These are phyloP conservation scores for Styela clava DNA, from an alignment of 23 tunicate species.

Conservation along the genomic window DNA sequence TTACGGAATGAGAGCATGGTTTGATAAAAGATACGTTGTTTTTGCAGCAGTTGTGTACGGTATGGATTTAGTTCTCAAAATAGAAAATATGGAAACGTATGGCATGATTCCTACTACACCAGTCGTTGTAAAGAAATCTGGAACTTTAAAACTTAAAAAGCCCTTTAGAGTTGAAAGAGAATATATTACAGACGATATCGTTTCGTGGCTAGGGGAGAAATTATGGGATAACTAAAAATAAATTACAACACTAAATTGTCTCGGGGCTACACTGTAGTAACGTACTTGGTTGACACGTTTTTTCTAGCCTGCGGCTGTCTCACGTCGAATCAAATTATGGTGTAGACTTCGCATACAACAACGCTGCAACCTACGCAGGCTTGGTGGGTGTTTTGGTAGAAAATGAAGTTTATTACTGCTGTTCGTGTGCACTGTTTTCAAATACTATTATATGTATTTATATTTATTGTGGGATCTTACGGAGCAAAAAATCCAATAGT, in stretches of 20 bases:
- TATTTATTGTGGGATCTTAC: background rate
- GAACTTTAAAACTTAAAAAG: conserved; percentile 14
- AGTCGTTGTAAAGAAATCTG: conserved; percentile 9
- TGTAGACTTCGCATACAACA: no score
- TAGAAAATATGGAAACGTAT: conserved; percentile 8
- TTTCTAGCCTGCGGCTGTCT: background rate
- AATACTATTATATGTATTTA: background rate
- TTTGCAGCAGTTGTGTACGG: conserved; percentile 26
- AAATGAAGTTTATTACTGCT: no score
- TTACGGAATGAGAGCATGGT: conserved; percentile 23
- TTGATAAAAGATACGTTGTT: conserved; percentile 16
- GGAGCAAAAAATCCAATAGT: background rate
- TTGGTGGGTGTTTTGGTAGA: no score
- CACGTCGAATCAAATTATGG: no score
- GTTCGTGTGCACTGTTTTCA: no score
- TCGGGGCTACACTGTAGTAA: no score
- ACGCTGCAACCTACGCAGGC: no score
- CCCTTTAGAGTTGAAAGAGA: conserved; percentile 7
- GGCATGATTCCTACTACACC: conserved; percentile 5
- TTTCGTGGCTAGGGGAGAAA: background rate
- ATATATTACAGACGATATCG: conserved; percentile 7
- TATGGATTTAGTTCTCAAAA: background rate
- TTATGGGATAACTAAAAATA: background rate
- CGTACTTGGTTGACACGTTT: background rate
- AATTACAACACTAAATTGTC: no score